phyloP scores from a whole-genome alignment of 2,113 vertebrate species.

The Calypte anna region DNA sequence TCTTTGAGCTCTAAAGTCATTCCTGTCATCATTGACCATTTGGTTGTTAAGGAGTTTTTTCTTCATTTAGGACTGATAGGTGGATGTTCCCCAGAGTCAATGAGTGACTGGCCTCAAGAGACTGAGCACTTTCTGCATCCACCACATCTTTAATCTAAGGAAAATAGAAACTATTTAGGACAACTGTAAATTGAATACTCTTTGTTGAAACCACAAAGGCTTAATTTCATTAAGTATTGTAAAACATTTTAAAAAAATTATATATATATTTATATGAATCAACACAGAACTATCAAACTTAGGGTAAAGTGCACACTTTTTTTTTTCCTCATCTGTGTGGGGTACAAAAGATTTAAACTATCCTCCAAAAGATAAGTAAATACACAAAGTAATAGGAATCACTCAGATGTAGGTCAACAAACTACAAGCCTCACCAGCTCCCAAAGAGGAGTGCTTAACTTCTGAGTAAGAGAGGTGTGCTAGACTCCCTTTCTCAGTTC shows the following conservation, averaged over 20 bases:
- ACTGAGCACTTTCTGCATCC: background rate
- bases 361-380: background rate
- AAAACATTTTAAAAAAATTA: background rate
- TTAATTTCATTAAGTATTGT: background rate
- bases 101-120: background rate
- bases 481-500: background rate
- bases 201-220: background rate
- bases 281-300: background rate
- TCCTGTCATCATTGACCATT: background rate
- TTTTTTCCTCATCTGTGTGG: background rate
- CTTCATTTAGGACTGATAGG: background rate
- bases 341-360: background rate
- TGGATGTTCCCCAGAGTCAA: background rate
- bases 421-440: constrained; percentile 7
- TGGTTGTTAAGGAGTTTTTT: background rate
- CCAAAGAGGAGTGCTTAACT: background rate
- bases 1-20: background rate
- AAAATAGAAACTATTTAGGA: background rate
- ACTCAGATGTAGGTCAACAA: constrained; percentile 13
- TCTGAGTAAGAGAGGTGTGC: background rate
- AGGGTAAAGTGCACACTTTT: background rate
- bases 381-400: background rate
- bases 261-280: background rate
- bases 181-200: background rate
- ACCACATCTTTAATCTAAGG: background rate